Conservation (phyloP, 2,888 invertebrate genomes). For the Pheosia gnoma region DNA sequence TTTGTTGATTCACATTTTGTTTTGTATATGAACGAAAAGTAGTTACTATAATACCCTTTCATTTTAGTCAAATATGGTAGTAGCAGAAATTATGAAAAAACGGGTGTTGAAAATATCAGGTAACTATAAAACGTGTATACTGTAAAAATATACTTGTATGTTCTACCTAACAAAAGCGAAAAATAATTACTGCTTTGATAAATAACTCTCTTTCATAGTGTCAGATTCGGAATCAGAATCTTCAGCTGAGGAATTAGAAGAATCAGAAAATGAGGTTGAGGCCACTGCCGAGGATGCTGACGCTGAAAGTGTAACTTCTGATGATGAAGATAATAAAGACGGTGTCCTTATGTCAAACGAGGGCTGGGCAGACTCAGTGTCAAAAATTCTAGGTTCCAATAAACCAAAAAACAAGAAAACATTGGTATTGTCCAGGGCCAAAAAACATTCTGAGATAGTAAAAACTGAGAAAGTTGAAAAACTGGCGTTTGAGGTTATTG, state of each 20-base stretch:
- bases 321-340: conserved; percentile 34
- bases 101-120: conserved; percentile 64
- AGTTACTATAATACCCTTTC: too few species aligned
- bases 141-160: too few species aligned
- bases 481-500: conserved; percentile 88
- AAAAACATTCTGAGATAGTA: conserved; percentile 85
- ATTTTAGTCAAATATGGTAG: conserved; percentile 48
- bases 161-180: too few species aligned
- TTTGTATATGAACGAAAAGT: too few species aligned
- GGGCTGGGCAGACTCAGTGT: conserved; percentile 93
- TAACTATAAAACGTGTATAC: conserved; percentile 23
- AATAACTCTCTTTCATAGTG: conserved; percentile 22
- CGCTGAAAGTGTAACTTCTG: conserved; percentile 42
- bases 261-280: conserved; percentile 55
- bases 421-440: conserved; percentile 91
- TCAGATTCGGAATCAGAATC: conserved; percentile 62
- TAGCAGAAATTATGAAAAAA: conserved; percentile 60
- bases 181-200: too few species aligned
- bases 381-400: conserved; percentile 89
- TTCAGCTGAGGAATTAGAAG: conserved; percentile 55
- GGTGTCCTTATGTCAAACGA: conserved; percentile 79
- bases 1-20: too few species aligned
- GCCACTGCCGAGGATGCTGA: conserved; percentile 40
- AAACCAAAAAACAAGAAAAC: conserved; percentile 90
- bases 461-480: conserved; percentile 73